These are phyloP conservation scores for Dimorphilus gyrociliatus DNA, from an alignment of 2,888 invertebrate genomes.

Conservation along the genomic window DNA sequence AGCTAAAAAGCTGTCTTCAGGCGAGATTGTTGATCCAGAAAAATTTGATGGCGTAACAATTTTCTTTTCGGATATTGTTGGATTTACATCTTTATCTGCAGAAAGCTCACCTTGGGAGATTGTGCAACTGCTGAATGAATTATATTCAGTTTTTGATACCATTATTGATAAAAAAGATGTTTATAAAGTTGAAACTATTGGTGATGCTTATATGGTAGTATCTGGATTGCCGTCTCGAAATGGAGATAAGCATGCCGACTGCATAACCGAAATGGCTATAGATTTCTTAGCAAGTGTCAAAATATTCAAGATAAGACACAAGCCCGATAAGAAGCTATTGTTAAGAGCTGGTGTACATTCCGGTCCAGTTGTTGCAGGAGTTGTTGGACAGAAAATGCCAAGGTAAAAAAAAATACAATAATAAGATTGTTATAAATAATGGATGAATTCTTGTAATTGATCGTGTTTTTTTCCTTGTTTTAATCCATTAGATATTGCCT, in stretches of 20 bases:
- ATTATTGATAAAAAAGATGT: constrained; percentile 5
- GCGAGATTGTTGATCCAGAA: constrained; percentile 12
- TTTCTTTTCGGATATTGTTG: constrained; percentile 15
- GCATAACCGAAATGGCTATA: too few relatives aligned
- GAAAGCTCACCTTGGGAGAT: constrained; percentile 7
- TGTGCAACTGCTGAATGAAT: constrained; percentile 7
- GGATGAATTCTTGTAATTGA: constrained; percentile 2
- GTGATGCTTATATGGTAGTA: constrained; percentile 1
- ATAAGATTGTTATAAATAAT: too few relatives aligned
- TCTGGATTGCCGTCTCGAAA: neutral
- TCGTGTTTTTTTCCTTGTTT: neutral
- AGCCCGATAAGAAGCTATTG: too few relatives aligned
- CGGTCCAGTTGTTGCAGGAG: constrained; percentile 78
- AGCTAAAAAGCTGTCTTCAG: constrained; percentile 13
- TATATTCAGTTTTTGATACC: constrained; percentile 6
- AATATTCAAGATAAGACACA: too few relatives aligned
- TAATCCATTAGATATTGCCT: constrained; percentile 12
- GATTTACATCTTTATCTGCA: constrained; percentile 7
- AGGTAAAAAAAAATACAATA: too few relatives aligned
- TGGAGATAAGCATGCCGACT: too few relatives aligned
- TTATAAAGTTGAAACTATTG: too few relatives aligned
- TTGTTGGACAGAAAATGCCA: constrained; percentile 81
- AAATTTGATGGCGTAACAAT: constrained; percentile 13
- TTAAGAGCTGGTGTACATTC: constrained; percentile 82
- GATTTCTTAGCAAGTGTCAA: too few relatives aligned